Percentiles rank a stretch among this genome's conserved stretches.
Evolutionary conservation across 37 sponge, comb jelly and placozoan genomes (phyloP).

Genomic region (Beroe ovata): DNA sequence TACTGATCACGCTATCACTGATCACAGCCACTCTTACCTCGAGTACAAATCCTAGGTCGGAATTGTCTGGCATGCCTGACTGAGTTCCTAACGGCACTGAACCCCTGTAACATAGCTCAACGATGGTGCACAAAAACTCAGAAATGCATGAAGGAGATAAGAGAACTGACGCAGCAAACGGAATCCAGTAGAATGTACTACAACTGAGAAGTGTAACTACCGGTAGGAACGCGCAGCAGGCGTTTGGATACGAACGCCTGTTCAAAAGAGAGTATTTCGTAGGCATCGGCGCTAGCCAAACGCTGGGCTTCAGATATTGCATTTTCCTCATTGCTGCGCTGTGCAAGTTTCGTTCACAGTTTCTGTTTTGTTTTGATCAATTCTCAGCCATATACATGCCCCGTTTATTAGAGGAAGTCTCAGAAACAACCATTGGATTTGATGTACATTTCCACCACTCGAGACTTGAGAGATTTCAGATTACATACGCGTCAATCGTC

Average conservation of each 20-base stretch:
- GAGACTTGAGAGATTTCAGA: too few relatives aligned
- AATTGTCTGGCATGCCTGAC: conserved; percentile 26
- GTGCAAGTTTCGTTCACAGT: too few relatives aligned
- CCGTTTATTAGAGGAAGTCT: too few relatives aligned
- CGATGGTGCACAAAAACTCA: conserved; percentile 1
- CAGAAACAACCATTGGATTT: too few relatives aligned
- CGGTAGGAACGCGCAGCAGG: conserved; percentile 56
- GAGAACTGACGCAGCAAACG: conserved; percentile 5
- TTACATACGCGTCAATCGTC: too few relatives aligned
- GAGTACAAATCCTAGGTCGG: conserved; percentile 40
- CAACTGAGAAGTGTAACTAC: conserved; percentile 57
- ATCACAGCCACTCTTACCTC: conserved; percentile 46
- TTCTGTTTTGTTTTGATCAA: too few relatives aligned
- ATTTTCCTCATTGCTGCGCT: not conserved
- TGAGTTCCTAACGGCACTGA: conserved; percentile 30
- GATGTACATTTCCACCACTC: too few relatives aligned
- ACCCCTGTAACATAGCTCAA: conserved; percentile 51
- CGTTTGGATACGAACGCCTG: conserved; percentile 57
- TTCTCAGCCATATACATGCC: too few relatives aligned
- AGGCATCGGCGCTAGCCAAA: conserved; percentile 21
- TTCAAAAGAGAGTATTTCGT: conserved; percentile 48
- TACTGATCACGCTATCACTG: not conserved
- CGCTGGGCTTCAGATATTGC: not conserved
- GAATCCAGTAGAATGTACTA: not conserved
- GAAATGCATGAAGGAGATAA: conserved; percentile 14